phyloP scores from a whole-genome alignment of 2,113 vertebrate species.

The Psittacula cyanocephala region DNA sequence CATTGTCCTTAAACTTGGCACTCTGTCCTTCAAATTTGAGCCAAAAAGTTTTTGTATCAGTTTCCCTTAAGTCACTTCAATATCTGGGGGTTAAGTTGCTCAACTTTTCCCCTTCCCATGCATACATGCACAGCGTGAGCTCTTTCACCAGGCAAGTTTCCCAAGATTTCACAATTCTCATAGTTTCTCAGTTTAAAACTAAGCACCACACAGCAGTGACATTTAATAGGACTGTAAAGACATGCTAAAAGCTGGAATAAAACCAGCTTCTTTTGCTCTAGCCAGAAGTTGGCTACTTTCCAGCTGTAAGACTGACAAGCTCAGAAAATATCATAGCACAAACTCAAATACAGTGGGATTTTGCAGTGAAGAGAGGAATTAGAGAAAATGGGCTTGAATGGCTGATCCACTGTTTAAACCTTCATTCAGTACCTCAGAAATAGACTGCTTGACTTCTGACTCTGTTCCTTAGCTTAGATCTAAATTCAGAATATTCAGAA shows the following conservation, averaged over 20 bases:
- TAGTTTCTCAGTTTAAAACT: constrained; percentile 48
- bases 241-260: constrained; percentile 57
- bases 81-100: background rate
- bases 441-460: background rate
- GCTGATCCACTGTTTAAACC: background rate
- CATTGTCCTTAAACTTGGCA: background rate
- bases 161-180: constrained; percentile 27
- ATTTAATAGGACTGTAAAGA: constrained; percentile 40
- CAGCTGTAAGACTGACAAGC: constrained; percentile 20
- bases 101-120: background rate
- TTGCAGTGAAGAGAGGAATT: constrained; percentile 15
- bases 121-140: background rate
- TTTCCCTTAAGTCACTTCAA: background rate
- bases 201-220: constrained; percentile 36
- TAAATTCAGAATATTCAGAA: background rate
- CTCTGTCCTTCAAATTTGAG: background rate
- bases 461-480: background rate
- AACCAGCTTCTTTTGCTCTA: constrained; percentile 23
- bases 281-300: constrained; percentile 23
- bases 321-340: constrained; percentile 48
- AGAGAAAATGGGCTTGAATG: background rate
- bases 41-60: background rate
- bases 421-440: background rate
- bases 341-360: background rate
- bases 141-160: constrained; percentile 13